phyloP scores from a whole-genome alignment of 2,113 vertebrate species.

The Gymnogyps californianus region DNA sequence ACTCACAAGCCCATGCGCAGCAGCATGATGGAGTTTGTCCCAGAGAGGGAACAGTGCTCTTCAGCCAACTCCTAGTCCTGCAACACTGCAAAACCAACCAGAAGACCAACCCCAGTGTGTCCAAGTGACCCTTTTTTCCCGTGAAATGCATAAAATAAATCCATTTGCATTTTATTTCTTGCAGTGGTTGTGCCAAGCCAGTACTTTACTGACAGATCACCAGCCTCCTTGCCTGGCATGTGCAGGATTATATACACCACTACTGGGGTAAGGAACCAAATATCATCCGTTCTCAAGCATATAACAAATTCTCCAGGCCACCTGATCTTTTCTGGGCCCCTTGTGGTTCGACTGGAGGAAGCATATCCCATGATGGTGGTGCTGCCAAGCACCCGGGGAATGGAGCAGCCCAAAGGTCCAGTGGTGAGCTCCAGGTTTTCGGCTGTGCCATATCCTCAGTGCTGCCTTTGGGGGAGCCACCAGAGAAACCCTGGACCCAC shows the following conservation, averaged over 20 bases:
- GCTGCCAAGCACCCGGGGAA: not conserved
- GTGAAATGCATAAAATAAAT: not conserved
- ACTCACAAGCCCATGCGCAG: not conserved
- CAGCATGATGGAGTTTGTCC: not conserved
- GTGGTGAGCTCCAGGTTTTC: not conserved
- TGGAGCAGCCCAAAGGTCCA: not conserved
- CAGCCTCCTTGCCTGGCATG: not conserved
- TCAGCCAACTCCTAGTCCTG: not conserved
- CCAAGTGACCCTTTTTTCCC: fast-evolving
- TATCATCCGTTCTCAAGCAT: not conserved
- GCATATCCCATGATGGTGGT: not conserved
- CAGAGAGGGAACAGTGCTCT: not conserved
- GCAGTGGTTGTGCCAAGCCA: not conserved
- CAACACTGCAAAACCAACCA: not conserved
- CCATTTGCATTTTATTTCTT: not conserved
- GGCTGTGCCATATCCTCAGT: not conserved
- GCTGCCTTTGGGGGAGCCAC: not conserved
- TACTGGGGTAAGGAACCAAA: not conserved
- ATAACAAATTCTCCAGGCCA: not conserved
- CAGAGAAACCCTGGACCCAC: not conserved
- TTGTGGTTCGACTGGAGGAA: not conserved
- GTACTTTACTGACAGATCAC: not conserved
- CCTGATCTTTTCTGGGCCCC: not conserved
- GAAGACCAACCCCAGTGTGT: not conserved
- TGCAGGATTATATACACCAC: not conserved